These are phyloP conservation scores for Tetheella fluctuosa DNA, from an alignment of 2,888 invertebrate genomes.

Conservation along the genomic window DNA sequence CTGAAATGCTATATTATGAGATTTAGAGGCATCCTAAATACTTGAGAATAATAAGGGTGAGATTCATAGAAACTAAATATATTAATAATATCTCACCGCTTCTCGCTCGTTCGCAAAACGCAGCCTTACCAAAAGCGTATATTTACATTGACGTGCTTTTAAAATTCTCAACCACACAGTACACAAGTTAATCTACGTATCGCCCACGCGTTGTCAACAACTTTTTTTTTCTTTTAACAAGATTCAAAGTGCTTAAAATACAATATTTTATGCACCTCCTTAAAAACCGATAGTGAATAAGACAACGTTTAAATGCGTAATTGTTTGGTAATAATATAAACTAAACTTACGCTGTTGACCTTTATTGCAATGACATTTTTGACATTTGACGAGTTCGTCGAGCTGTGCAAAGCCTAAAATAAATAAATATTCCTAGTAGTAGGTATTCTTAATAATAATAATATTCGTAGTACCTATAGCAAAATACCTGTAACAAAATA, in stretches of 20 bases:
- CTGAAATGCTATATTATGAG: too few species aligned
- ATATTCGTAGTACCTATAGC: too few species aligned
- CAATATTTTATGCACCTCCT: not conserved
- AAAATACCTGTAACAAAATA: too few species aligned
- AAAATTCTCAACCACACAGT: conserved; percentile 30
- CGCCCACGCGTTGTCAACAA: conserved; percentile 40
- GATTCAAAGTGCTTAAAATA: not conserved
- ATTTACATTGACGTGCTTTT: conserved; percentile 32
- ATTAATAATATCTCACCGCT: not conserved
- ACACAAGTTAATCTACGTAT: conserved; percentile 29
- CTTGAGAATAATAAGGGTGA: too few species aligned
- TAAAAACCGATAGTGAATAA: not conserved
- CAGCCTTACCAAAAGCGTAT: conserved; percentile 23
- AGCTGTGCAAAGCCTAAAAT: too few species aligned
- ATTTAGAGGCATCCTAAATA: too few species aligned
- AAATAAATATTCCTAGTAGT: too few species aligned
- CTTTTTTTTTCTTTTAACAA: not conserved
- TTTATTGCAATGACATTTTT: too few species aligned
- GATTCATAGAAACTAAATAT: too few species aligned
- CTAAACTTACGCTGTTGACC: too few species aligned
- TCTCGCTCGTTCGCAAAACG: conserved; percentile 25
- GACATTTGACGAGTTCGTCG: too few species aligned
- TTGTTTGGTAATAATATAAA: not conserved
- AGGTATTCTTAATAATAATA: too few species aligned
- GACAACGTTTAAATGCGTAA: not conserved